Percentiles rank a stretch among this genome's conserved stretches.
phyloP scores from a whole-genome alignment of 1,140 invertebrate genomes.

The Onthophagus taurus region DNA sequence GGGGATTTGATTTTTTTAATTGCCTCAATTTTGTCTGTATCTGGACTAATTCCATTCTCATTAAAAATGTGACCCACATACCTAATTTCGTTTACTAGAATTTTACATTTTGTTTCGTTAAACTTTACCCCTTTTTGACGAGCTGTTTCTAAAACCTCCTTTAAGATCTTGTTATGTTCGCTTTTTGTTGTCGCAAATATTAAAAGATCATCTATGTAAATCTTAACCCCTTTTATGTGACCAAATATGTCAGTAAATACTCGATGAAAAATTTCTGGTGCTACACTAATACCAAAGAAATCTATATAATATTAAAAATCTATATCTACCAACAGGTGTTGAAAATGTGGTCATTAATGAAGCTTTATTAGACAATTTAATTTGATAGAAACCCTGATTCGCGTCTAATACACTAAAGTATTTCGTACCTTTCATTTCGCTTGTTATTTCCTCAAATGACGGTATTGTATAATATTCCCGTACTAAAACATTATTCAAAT shows the following conservation, averaged over 20 bases:
- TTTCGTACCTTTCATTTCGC: conserved; percentile 28
- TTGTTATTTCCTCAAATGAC: conserved; percentile 35
- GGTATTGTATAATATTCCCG: conserved; percentile 35
- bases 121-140: conserved; percentile 27
- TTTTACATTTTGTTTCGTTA: conserved; percentile 35
- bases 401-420: conserved; percentile 39
- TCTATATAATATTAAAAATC: conserved; percentile 26
- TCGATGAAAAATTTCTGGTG: conserved; percentile 27
- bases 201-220: conserved; percentile 31
- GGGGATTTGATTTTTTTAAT: conserved; percentile 25
- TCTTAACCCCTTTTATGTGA: conserved; percentile 22
- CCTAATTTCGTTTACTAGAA: too few species aligned
- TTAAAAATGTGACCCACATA: conserved; percentile 34
- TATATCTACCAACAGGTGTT: conserved; percentile 30
- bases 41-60: conserved; percentile 28
- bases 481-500: conserved; percentile 40
- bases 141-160: conserved; percentile 27
- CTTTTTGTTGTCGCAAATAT: conserved; percentile 21
- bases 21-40: conserved; percentile 23
- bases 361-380: conserved; percentile 20
- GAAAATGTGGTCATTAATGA: conserved; percentile 20
- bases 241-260: conserved; percentile 21
- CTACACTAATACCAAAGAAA: conserved; percentile 8
- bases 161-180: conserved; percentile 31
- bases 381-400: conserved; percentile 29